These are phyloP conservation scores for Equus przewalskii DNA, from an alignment of 2,113 vertebrate genomes.

Conservation along the genomic window DNA sequence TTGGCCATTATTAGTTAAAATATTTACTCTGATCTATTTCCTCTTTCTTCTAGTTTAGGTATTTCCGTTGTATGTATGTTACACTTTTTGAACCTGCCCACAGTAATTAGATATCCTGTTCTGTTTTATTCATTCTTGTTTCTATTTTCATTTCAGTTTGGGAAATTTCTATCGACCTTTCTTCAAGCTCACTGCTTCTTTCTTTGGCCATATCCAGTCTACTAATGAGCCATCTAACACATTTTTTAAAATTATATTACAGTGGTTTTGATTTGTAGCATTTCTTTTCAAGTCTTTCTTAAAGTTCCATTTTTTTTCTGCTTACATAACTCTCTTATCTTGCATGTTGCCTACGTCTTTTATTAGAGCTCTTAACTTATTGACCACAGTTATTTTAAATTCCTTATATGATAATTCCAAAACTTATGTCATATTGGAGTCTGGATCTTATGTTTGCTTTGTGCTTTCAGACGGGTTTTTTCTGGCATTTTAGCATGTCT, in stretches of 20 bases:
- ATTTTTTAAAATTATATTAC: background rate
- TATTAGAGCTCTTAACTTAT: background rate
- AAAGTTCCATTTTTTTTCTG: background rate
- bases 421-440: background rate
- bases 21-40: background rate
- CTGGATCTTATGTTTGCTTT: background rate
- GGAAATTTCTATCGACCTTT: background rate
- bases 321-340: background rate
- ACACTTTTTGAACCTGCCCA: background rate
- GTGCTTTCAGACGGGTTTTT: background rate
- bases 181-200: background rate
- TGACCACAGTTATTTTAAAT: background rate
- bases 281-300: slow-evolving; percentile 1
- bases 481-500: background rate
- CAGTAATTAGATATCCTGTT: background rate
- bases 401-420: background rate
- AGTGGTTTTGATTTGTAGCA: background rate
- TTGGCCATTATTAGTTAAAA: background rate
- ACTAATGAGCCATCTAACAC: background rate
- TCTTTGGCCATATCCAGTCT: background rate
- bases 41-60: background rate
- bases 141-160: background rate
- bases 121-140: background rate
- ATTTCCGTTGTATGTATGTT: background rate
- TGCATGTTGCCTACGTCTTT: background rate